Evolutionary conservation across 2,888 invertebrate genomes (phyloP), one percentile per base, ranked within the genome.

Genomic region (Tillus elongatus): DNA sequence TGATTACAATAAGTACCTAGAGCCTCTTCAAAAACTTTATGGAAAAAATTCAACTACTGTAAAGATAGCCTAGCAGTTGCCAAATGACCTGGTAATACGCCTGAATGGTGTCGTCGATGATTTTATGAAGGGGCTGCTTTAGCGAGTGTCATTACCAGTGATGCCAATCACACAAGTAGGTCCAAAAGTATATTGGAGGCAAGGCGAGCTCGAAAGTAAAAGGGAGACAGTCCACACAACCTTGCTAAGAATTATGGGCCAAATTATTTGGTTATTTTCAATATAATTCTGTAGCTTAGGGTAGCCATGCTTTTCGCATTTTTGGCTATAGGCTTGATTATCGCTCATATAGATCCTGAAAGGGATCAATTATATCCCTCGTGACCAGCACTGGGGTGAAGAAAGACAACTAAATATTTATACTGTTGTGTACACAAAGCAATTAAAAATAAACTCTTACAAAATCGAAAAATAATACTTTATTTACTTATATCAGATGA

Each of bases 341-440:
- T 96, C 60, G 88, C 85, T 59, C 79, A 83, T 53, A 96, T 98
- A 91, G 97, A 98, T 67, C 97, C 97, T 16, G 97, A 96, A 50
- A 79, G 92, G 50, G 97, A 98, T 96, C 96, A 36, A 92, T 98
- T 61, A 98, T 98, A 67, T 98, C 98, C 70, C 80, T 97, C 53
- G 96, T 97, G 92, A 97, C 96, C 24, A 93, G 86, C 61, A 91
- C 89, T 43, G 77, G 93, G 58, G 90, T 93, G 82, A 97, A 96
- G 79, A 96, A 93, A 67, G 96, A 97, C 54, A 90, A 90, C 63
- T 91, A 82, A 78, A n/a, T n/a, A n/a, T n/a, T n/a, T n/a, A n/a
- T n/a, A n/a, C n/a, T n/a, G n/a, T n/a, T n/a, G n/a, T n/a, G n/a
- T n/a, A n/a, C n/a, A n/a, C n/a, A n/a, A n/a, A n/a, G n/a, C n/a